Percentiles rank a stretch among this genome's conserved stretches.
phyloP scores from a whole-genome alignment of 2,113 vertebrate genomes.

The Eurypyga helias region DNA sequence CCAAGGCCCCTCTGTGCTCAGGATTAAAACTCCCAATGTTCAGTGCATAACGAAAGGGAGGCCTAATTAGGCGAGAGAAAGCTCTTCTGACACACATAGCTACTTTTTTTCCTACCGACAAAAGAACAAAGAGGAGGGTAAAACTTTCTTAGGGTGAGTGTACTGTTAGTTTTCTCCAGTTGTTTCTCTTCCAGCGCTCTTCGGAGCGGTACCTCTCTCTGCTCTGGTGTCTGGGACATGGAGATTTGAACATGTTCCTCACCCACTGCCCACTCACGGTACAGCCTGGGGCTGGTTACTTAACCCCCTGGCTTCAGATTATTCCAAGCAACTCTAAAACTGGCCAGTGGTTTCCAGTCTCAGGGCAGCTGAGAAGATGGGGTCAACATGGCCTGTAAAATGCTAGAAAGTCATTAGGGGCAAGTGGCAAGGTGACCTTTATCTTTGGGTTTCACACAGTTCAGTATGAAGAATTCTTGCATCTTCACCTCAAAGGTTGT shows the following conservation, averaged over 20 bases:
- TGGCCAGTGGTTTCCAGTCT: background rate
- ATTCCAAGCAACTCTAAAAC: background rate
- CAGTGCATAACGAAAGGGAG: constrained; percentile 20
- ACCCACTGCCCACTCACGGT: fast-evolving
- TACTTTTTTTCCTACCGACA: background rate
- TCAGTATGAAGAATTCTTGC: background rate
- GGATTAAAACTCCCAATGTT: constrained; percentile 55
- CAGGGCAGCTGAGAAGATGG: background rate
- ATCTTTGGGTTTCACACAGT: background rate
- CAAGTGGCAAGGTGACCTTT: background rate
- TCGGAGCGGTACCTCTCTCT: background rate
- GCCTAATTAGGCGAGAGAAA: constrained; percentile 22
- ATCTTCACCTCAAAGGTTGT: constrained; percentile 18
- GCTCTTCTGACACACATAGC: constrained; percentile 25
- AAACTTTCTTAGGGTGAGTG: constrained; percentile 22
- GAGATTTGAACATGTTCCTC: background rate
- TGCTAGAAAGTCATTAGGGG: fast-evolving
- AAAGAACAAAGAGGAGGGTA: constrained; percentile 27
- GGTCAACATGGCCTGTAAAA: background rate
- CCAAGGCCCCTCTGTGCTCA: constrained; percentile 34
- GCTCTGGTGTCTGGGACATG: background rate
- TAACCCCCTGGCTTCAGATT: background rate
- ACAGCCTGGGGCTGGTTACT: background rate
- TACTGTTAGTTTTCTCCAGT: constrained; percentile 4
- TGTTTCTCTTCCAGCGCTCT: constrained; percentile 19